Evolutionary conservation across 2,113 vertebrate species (phyloP).

Genomic region (Pelmatolapia mariae): DNA sequence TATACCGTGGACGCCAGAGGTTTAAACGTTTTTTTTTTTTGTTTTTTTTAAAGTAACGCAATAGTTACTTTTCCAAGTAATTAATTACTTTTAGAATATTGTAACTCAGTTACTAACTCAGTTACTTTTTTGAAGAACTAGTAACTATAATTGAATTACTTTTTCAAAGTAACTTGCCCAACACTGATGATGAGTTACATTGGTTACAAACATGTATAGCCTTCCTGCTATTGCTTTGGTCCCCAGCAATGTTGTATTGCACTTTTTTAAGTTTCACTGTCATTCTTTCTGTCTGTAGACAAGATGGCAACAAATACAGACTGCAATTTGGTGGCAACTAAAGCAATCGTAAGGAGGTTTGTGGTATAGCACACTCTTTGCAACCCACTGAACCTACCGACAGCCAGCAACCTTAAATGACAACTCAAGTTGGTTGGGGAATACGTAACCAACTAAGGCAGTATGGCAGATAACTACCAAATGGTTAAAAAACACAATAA

Average conservation of each 20-base stretch:
- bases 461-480: not conserved
- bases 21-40: no score
- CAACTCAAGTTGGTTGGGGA: not conserved
- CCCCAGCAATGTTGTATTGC: not conserved
- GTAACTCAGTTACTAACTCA: no score
- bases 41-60: no score
- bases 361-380: not conserved
- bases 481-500: not conserved
- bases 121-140: no score
- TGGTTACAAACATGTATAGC: not conserved
- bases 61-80: no score
- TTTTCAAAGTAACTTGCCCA: no score
- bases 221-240: not conserved
- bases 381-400: not conserved
- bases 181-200: not conserved
- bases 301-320: not conserved
- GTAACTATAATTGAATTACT: no score
- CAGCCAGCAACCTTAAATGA: not conserved
- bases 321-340: not conserved
- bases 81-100: no score
- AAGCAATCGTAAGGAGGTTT: not conserved
- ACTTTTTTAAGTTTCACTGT: not conserved
- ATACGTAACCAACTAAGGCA: not conserved
- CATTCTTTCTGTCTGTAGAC: not conserved
- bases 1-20: no score